phyloP scores from a whole-genome alignment of 2,797 vertebrate species.

The Lepilemur ruficaudatus region DNA sequence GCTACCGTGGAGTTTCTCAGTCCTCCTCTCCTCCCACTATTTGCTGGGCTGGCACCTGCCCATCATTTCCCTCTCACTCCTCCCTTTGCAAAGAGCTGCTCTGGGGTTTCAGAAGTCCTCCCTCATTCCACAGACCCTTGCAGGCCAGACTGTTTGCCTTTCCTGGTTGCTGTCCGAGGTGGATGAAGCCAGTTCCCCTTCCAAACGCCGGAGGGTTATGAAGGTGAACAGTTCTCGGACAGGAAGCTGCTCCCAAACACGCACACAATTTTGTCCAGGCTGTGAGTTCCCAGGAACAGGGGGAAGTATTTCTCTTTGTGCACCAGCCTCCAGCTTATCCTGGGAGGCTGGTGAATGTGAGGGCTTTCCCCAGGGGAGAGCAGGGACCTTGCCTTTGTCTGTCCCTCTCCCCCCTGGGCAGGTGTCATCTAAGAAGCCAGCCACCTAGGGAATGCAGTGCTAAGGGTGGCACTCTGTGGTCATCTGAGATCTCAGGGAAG shows the following conservation, averaged over 20 bases:
- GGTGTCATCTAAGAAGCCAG: not conserved
- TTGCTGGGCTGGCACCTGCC: not conserved
- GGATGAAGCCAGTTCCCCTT: not conserved
- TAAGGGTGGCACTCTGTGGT: not conserved
- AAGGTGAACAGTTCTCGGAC: not conserved
- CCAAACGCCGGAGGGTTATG: not conserved
- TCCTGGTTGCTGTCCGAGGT: not conserved
- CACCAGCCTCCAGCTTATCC: too few species aligned
- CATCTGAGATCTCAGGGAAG: too few species aligned
- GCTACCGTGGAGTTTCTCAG: not conserved
- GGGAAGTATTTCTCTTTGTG: not conserved
- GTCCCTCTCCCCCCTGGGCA: too few species aligned
- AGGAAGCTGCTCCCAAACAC: too few species aligned
- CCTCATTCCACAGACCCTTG: not conserved
- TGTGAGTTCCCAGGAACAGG: too few species aligned
- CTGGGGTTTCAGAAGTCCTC: not conserved
- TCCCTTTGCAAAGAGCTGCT: not conserved
- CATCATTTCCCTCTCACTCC: not conserved
- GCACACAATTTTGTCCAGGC: rapidly evolving
- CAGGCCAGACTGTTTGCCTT: not conserved
- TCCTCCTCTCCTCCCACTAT: not conserved
- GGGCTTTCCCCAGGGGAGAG: too few species aligned
- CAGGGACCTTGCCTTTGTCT: not conserved
- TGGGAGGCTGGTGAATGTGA: not conserved
- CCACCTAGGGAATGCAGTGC: rapidly evolving